Evolutionary conservation across 1,140 invertebrate genomes (phyloP).

Genomic region (Hycleus phaleratus): DNA sequence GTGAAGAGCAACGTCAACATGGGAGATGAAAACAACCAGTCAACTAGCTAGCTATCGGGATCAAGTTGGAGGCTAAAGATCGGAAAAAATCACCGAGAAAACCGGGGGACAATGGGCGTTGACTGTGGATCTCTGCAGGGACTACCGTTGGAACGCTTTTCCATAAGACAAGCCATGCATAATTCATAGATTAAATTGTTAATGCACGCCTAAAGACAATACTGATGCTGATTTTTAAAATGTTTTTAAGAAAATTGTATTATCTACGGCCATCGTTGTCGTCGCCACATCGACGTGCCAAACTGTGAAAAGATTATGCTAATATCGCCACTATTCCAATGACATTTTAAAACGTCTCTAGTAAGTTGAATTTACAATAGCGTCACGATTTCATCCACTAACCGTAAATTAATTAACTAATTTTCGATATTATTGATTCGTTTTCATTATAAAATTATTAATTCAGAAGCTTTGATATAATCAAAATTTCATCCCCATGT

Average conservation of each 20-base stretch:
- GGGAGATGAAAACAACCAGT: neutral
- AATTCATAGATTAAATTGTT: conserved; percentile 22
- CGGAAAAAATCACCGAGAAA: conserved; percentile 1
- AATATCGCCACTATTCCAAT: conserved; percentile 12
- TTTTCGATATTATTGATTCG: too few relatives aligned
- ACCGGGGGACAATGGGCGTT: neutral
- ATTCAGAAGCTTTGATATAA: too few relatives aligned
- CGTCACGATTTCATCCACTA: too few relatives aligned
- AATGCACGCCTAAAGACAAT: conserved; percentile 23
- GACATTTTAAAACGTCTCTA: conserved; percentile 18
- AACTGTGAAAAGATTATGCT: conserved; percentile 19
- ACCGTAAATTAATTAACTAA: too few relatives aligned
- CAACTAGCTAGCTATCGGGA: neutral
- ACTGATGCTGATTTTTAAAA: conserved; percentile 21
- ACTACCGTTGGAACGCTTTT: conserved; percentile 15
- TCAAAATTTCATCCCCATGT: too few relatives aligned
- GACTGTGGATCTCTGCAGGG: conserved; percentile 17
- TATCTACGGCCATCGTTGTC: conserved; percentile 1
- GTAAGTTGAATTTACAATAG: too few relatives aligned
- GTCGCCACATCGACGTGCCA: conserved; percentile 12
- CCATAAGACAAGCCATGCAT: conserved; percentile 19
- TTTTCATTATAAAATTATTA: too few relatives aligned
- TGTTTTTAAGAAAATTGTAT: conserved; percentile 24
- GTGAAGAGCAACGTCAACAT: too few relatives aligned
- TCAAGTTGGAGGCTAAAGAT: neutral